Evolutionary conservation across 2,797 vertebrate genomes (phyloP), one percentile per base, ranked within the genome.

Genomic region (Odontamblyopus lacepedii): DNA sequence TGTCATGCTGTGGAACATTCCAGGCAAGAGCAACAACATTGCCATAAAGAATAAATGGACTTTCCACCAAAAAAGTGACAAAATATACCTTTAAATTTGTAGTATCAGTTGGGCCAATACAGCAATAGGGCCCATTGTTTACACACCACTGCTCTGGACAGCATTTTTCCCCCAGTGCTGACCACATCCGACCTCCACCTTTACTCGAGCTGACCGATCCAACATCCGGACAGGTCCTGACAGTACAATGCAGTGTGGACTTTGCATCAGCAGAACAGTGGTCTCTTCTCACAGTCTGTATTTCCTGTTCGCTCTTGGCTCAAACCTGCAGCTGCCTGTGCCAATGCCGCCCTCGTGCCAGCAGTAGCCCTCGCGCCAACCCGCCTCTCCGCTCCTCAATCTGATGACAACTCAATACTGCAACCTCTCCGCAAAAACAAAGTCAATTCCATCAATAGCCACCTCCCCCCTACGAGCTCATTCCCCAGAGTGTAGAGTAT

Each of bases 191-290:
- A 48, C 62, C 41, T 67, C 66, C 69, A 70, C 57, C 60, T 65
- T 59, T 71, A 50, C 60, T 50, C 66, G 27, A 74, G 72, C 79
- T 56, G 73, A 80, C 73, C 4, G 38, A 63, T 80, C 77, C 55
- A 56, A 63, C 29, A 16, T 55, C 3, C 59, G 1, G 73, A 73
- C 70, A 63, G 38, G 70, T 75, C 81, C 80, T 82, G 80, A 83
- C 85, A 3, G 13, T 5, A 15, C 12, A 80, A 60, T 78, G 82
- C 51, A 63, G 60, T 82, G 79, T 78, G 80, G 64, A 63, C 84
- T 78, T 78, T 60, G 74, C 80, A 80, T 90, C 81, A 90, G 88
- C 84, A 89, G 77, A 77, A 78, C 78, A 76, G 56, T 64, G 67
- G 74, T 83, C 67, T 82, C 78, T 73, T 82, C 78, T 73, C 80